A percentile compares a stretch with the other conserved stretches of the same genome.
These are phyloP conservation scores for Labia minor DNA, from an alignment of 2,888 invertebrate species.

Conservation along the genomic window DNA sequence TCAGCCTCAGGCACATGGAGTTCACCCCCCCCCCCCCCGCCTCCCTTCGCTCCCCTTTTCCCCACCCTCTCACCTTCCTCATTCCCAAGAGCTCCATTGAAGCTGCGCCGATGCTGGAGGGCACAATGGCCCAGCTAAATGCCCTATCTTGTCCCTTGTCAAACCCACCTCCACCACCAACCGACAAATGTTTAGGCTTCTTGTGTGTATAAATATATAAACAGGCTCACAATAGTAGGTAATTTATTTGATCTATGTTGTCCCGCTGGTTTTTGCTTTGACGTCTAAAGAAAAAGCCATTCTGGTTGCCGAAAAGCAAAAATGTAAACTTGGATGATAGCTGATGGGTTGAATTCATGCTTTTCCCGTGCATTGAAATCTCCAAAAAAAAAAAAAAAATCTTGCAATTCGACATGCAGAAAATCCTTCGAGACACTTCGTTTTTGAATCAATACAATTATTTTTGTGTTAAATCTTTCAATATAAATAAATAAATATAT, in stretches of 20 bases:
- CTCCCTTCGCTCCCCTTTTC: too few species aligned
- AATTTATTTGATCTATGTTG: constrained; percentile 13
- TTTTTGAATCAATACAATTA: not conserved
- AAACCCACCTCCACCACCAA: not conserved
- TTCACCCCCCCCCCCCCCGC: too few species aligned
- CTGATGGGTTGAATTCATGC: not conserved
- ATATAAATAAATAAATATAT: not conserved
- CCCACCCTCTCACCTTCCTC: too few species aligned
- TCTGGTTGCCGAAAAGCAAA: not conserved
- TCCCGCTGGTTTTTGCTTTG: constrained; percentile 13
- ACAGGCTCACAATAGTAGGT: constrained; percentile 8
- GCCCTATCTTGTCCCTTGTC: constrained; percentile 8
- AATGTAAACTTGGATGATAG: not conserved
- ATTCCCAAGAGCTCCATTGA: too few species aligned
- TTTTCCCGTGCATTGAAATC: not conserved
- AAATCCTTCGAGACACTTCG: not conserved
- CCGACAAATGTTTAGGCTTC: constrained; percentile 7
- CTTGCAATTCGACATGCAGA: constrained; percentile 8
- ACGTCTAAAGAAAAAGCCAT: constrained; percentile 1
- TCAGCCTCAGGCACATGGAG: too few species aligned
- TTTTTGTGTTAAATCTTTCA: not conserved
- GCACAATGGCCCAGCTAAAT: not conserved
- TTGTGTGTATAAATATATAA: constrained; percentile 13
- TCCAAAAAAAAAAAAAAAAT: not conserved
- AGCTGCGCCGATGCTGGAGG: not conserved